These are phyloP conservation scores for Caenorhabditis wallacei DNA, from an alignment of 2,888 invertebrate species.

Conservation along the genomic window DNA sequence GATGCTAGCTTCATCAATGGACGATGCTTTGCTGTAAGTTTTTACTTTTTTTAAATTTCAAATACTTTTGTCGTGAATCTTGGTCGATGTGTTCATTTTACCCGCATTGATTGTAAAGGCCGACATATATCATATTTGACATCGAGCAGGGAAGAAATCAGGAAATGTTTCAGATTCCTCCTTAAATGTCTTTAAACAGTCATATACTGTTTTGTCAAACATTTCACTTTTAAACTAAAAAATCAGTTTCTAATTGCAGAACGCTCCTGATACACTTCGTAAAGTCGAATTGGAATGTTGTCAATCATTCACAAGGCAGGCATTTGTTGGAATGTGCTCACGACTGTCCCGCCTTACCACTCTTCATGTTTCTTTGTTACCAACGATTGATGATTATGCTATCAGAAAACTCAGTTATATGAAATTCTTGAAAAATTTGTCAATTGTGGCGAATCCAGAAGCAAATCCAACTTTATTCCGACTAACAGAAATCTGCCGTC, in stretches of 20 bases:
- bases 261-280: conserved; percentile 57
- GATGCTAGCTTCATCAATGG: conserved; percentile 76
- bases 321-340: conserved; percentile 40
- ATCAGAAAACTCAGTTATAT: conserved; percentile 42
- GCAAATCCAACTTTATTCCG: conserved; percentile 18
- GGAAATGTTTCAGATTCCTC: conserved; percentile 3
- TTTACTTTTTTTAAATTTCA: neutral
- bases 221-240: neutral
- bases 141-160: neutral
- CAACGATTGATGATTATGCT: conserved; percentile 23
- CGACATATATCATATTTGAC: conserved; percentile 68
- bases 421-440: conserved; percentile 41
- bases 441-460: conserved; percentile 52
- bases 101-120: conserved; percentile 72
- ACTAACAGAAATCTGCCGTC: conserved; percentile 53
- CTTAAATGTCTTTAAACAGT: neutral
- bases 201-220: neutral
- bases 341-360: conserved; percentile 26
- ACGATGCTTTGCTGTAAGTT: conserved; percentile 71
- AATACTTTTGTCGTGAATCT: conserved; percentile 69
- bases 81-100: conserved; percentile 64
- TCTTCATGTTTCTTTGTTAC: conserved; percentile 43
- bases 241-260: conserved; percentile 41
- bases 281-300: conserved; percentile 70
- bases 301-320: conserved; percentile 52